Evolutionary conservation across 2,797 vertebrate species (phyloP).

Genomic region (Chelmon rostratus): DNA sequence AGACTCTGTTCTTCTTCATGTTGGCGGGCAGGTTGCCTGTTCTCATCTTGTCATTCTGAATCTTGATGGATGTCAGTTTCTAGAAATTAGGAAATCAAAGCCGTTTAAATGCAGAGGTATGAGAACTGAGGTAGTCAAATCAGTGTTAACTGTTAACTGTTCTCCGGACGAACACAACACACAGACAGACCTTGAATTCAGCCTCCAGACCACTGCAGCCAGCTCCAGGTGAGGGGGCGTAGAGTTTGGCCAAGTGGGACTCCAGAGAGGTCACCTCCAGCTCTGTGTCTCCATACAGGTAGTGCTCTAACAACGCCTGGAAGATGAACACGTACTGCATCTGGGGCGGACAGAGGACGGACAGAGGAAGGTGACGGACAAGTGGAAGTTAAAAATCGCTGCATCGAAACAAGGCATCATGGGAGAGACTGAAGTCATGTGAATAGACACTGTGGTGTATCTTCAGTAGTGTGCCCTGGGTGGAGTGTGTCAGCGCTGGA

Average conservation of each 20-base stretch:
- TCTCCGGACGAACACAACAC: not conserved
- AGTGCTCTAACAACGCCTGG: conserved; percentile 97
- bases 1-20: conserved; percentile 99
- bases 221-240: conserved; percentile 92
- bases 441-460: not conserved
- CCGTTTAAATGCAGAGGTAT: not conserved
- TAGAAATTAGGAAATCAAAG: conserved; percentile 58
- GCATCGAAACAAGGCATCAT: not conserved
- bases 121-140: not conserved
- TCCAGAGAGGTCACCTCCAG: conserved; percentile 98
- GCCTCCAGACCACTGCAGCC: conserved; percentile 96
- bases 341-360: conserved; percentile 84
- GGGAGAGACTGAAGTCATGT: not conserved
- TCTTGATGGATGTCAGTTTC: conserved; percentile 99
- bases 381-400: not conserved
- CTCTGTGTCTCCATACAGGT: conserved; percentile 97
- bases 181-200: conserved; percentile 93
- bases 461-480: not conserved
- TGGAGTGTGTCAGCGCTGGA: not conserved
- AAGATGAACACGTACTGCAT: conserved; percentile 99
- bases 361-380: not conserved
- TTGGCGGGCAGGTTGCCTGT: conserved; percentile 97
- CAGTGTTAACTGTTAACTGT: not conserved
- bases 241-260: conserved; percentile 96
- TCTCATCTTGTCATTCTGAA: conserved; percentile 99